A percentile compares a stretch with the other conserved stretches of the same genome.
phyloP scores from a whole-genome alignment of 2,797 vertebrate species.

The Sebastes trivittatus region DNA sequence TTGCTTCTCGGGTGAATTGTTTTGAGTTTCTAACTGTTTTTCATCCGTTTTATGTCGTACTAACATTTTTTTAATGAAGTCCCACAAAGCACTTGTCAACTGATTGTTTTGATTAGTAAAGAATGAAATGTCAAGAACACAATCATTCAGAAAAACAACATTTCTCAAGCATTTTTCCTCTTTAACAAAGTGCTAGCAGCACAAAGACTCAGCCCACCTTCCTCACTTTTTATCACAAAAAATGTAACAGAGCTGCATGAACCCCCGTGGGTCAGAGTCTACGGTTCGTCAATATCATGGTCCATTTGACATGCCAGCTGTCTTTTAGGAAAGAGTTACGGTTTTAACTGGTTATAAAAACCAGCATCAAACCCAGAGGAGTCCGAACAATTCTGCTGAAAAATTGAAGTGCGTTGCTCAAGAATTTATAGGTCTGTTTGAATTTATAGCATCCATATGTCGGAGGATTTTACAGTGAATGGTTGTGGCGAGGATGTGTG shows the following conservation, averaged over 20 bases:
- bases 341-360: constrained; percentile 50
- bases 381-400: constrained; percentile 25
- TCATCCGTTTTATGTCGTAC: not conserved
- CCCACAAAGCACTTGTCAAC: not conserved
- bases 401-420: constrained; percentile 42
- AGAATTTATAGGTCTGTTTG: constrained; percentile 66
- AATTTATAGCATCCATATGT: constrained; percentile 74
- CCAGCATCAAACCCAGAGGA: constrained; percentile 45
- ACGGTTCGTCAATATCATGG: constrained; percentile 29
- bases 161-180: not conserved
- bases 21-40: constrained; percentile 15
- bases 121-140: not conserved
- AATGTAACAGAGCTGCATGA: constrained; percentile 9
- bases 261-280: not conserved
- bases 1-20: not conserved
- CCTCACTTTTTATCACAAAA: constrained; percentile 9
- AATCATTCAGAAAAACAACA: constrained; percentile 18
- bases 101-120: constrained; percentile 1
- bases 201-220: not conserved
- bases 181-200: not conserved
- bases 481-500: constrained; percentile 28
- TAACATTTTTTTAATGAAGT: constrained; percentile 3
- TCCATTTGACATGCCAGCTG: constrained; percentile 52
- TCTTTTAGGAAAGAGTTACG: constrained; percentile 46
- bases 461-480: constrained; percentile 42